Percentiles rank a stretch among this genome's conserved stretches.
Evolutionary conservation across 2,797 vertebrate species (phyloP).

Genomic region (Octomys mimax): DNA sequence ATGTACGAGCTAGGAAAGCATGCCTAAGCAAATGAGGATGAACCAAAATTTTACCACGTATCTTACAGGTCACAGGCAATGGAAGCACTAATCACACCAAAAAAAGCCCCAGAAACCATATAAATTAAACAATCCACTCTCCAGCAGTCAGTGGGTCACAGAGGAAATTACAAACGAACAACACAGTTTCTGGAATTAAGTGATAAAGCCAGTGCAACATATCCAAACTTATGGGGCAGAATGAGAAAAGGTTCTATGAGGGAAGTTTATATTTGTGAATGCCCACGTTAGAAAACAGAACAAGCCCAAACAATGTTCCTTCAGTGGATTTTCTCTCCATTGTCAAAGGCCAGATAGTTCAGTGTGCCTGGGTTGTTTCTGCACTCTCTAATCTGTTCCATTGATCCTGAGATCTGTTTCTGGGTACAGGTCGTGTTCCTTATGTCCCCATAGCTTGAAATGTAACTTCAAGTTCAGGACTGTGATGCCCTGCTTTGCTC

Average conservation of each 20-base stretch:
- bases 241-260: not conserved
- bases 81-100: not conserved
- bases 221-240: not conserved
- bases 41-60: not conserved
- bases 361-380: not conserved
- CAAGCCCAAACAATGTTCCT: not conserved
- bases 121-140: not conserved
- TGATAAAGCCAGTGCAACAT: not conserved
- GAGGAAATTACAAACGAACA: not conserved
- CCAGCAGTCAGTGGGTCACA: not conserved
- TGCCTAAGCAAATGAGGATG: not conserved
- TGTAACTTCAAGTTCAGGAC: not conserved
- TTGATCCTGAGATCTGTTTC: not conserved
- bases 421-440: not conserved
- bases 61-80: not conserved
- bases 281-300: not conserved
- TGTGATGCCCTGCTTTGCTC: not conserved
- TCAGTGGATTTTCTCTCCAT: not conserved
- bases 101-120: not conserved
- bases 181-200: not conserved
- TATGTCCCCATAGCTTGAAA: not conserved
- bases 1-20: not conserved
- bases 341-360: not conserved
- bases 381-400: not conserved
- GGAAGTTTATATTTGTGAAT: not conserved